These are phyloP conservation scores for Drosophila pegasa DNA, from an alignment of 2,888 invertebrate species.

Conservation along the genomic window DNA sequence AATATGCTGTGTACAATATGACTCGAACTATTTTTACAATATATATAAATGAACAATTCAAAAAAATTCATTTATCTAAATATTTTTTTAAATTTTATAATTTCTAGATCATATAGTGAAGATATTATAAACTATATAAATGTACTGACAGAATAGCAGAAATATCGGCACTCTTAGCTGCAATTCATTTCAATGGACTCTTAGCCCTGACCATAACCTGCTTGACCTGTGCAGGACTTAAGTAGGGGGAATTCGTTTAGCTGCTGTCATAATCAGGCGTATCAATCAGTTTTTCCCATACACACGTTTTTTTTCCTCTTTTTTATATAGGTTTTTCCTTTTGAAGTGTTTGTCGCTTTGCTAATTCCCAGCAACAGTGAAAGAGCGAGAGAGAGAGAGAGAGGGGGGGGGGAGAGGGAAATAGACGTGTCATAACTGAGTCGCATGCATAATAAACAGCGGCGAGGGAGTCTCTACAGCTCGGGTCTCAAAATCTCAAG, in stretches of 20 bases:
- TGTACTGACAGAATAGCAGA: too few relatives aligned
- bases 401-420: conserved; percentile 12
- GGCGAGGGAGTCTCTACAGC: conserved; percentile 35
- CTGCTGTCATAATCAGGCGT: conserved; percentile 46
- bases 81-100: too few relatives aligned
- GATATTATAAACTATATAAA: too few relatives aligned
- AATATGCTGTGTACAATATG: too few relatives aligned
- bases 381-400: conserved; percentile 12
- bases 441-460: conserved; percentile 62
- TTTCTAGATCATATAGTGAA: too few relatives aligned
- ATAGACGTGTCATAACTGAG: conserved; percentile 55
- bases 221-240: conserved; percentile 42
- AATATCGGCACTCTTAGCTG: too few relatives aligned
- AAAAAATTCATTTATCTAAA: too few relatives aligned
- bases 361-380: conserved; percentile 61
- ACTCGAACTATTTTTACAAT: too few relatives aligned
- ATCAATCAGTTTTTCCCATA: conserved; percentile 42
- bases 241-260: conserved; percentile 18
- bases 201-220: conserved; percentile 9
- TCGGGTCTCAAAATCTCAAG: conserved; percentile 9
- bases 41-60: too few relatives aligned
- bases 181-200: too few relatives aligned
- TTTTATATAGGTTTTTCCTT: conserved; percentile 2
- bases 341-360: conserved; percentile 54
- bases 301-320: conserved; percentile 5